These are phyloP conservation scores for Lacerta agilis DNA, from an alignment of 2,797 vertebrate species.

Conservation along the genomic window DNA sequence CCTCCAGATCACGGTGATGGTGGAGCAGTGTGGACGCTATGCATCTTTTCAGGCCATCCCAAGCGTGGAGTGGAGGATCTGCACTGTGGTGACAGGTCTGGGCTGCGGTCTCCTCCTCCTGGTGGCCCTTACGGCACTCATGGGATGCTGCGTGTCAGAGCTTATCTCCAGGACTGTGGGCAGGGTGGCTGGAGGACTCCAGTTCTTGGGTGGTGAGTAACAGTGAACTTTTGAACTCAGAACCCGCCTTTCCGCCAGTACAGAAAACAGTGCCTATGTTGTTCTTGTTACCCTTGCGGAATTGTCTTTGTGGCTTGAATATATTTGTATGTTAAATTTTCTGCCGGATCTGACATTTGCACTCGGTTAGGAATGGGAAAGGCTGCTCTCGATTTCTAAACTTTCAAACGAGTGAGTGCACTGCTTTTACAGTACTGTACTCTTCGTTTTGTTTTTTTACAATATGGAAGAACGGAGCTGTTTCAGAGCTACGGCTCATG, in stretches of 20 bases:
- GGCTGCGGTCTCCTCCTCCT: conserved; percentile 95
- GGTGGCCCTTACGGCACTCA: conserved; percentile 93
- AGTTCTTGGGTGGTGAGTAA: conserved; percentile 95
- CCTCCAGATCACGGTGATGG: conserved; percentile 91
- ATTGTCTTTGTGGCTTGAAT: neutral
- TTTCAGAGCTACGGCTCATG: conserved; percentile 23
- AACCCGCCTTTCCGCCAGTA: neutral
- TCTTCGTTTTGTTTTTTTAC: conserved; percentile 31
- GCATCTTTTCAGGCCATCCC: conserved; percentile 96
- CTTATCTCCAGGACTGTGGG: conserved; percentile 96
- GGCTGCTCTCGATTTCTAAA: neutral
- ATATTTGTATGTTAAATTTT: neutral
- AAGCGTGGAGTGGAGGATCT: conserved; percentile 94
- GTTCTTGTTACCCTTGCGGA: neutral
- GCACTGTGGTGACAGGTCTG: conserved; percentile 92
- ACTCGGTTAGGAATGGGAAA: neutral
- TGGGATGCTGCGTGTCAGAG: conserved; percentile 97
- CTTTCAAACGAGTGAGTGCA: neutral
- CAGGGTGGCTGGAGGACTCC: conserved; percentile 94
- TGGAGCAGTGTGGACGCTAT: conserved; percentile 97
- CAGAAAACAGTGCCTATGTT: neutral
- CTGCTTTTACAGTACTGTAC: neutral
- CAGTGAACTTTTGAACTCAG: neutral
- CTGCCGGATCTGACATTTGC: neutral
- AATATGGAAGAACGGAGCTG: conserved; percentile 30